Percentiles rank a stretch among this genome's conserved stretches.
Evolutionary conservation across 2,797 vertebrate species (phyloP).

Genomic region (Cercopithecus mitis): DNA sequence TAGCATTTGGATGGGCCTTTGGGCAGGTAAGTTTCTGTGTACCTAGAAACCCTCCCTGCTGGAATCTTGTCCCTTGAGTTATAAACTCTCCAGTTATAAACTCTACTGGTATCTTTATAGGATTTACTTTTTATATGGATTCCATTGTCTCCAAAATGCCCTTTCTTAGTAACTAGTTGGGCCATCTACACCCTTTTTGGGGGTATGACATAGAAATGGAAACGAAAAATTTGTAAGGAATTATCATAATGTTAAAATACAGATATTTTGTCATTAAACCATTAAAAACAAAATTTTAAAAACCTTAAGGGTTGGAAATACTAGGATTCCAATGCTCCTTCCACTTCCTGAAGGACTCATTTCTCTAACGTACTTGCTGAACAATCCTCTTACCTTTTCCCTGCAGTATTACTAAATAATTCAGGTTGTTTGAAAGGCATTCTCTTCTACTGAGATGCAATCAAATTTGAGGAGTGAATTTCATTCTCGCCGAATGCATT

Average conservation of each 20-base stretch:
- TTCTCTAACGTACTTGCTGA: background rate
- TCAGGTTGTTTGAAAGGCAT: background rate
- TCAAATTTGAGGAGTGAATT: background rate
- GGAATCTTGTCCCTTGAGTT: background rate
- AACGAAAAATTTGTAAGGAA: background rate
- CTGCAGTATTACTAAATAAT: background rate
- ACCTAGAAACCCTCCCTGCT: background rate
- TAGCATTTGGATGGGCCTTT: background rate
- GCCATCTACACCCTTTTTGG: background rate
- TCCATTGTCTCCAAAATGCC: background rate
- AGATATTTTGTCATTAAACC: background rate
- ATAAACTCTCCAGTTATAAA: background rate
- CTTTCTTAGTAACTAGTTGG: background rate
- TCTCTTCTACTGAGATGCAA: background rate
- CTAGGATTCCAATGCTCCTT: background rate
- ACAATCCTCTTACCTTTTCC: background rate
- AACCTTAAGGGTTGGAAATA: background rate
- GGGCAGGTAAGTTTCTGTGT: background rate
- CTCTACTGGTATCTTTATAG: no score
- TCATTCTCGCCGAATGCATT: background rate
- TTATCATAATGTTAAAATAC: background rate
- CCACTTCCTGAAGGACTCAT: background rate
- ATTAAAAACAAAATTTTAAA: background rate
- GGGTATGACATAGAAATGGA: background rate
- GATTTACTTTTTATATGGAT: background rate